These are phyloP conservation scores for Mantis religiosa DNA, from an alignment of 2,888 invertebrate genomes.

Conservation along the genomic window DNA sequence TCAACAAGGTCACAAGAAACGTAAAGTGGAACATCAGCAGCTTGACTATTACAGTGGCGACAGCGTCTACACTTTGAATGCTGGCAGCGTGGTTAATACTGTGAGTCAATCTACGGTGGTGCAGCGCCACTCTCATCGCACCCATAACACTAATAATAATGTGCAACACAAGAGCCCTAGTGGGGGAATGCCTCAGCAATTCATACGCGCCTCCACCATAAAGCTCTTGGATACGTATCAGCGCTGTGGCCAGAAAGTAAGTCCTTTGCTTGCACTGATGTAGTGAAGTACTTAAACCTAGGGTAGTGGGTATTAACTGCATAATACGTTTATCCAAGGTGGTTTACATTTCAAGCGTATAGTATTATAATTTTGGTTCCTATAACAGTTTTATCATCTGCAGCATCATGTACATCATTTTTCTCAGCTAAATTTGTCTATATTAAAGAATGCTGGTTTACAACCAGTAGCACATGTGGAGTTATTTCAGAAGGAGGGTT, in stretches of 20 bases:
- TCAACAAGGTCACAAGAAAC: conserved; percentile 43
- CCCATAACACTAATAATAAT: conserved; percentile 30
- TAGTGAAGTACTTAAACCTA: no score
- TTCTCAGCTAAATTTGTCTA: no score
- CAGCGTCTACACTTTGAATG: conserved; percentile 37
- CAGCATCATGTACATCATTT: no score
- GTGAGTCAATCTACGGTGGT: conserved; percentile 25
- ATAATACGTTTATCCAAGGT: no score
- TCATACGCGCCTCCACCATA: conserved; percentile 63
- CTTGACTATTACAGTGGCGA: conserved; percentile 32
- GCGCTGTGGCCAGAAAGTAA: conserved; percentile 62
- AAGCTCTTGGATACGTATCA: conserved; percentile 65
- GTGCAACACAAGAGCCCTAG: conserved; percentile 35
- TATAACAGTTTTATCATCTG: no score
- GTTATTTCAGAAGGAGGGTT: no score
- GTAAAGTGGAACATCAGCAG: conserved; percentile 38
- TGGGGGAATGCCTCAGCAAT: conserved; percentile 51
- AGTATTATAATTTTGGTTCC: no score
- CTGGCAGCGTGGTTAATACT: conserved; percentile 19
- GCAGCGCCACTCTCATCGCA: conserved; percentile 26
- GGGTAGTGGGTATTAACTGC: no score
- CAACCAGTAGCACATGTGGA: no score
- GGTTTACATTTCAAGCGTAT: no score
- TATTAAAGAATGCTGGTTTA: no score
- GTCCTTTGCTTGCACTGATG: not conserved